These are phyloP conservation scores for Denticeps clupeoides DNA, from an alignment of 2,797 vertebrate genomes.

Conservation along the genomic window DNA sequence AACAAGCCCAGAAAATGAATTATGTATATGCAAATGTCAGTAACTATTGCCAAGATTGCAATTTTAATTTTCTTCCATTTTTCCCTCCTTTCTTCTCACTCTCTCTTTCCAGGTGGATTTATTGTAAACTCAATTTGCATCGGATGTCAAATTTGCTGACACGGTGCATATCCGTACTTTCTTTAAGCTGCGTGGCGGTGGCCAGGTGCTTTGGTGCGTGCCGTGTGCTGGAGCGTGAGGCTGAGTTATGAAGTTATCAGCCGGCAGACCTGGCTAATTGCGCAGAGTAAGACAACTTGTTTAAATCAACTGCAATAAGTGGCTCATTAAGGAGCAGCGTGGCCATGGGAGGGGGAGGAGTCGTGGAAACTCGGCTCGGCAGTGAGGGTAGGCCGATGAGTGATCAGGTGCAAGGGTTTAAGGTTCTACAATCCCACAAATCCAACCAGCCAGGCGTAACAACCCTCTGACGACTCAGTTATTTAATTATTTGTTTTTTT, in stretches of 20 bases:
- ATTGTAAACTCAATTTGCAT: constrained; percentile 56
- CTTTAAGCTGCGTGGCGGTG: constrained; percentile 11
- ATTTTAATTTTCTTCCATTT: constrained; percentile 53
- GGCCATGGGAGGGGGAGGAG: too few species aligned
- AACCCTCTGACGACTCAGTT: too few species aligned
- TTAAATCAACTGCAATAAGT: constrained; percentile 11
- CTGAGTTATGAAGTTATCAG: constrained; percentile 8
- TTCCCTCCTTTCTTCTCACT: neutral
- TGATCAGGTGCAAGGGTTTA: too few species aligned
- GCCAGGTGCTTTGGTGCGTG: neutral
- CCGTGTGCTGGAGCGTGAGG: neutral
- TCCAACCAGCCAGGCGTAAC: too few species aligned
- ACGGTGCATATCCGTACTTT: constrained; percentile 27
- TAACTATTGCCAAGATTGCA: constrained; percentile 46
- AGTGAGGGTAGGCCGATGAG: too few species aligned
- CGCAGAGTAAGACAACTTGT: constrained; percentile 3
- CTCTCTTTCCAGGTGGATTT: constrained; percentile 43
- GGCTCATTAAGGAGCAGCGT: neutral
- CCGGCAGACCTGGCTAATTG: neutral
- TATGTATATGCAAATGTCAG: constrained; percentile 47
- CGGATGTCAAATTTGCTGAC: constrained; percentile 57
- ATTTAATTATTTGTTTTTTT: too few species aligned
- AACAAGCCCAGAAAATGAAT: constrained; percentile 44
- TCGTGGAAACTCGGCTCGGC: too few species aligned
- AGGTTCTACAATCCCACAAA: too few species aligned